Base-by-base conservation (phyloP, 2,797 vertebrate genomes). In the Chelon auratus region DNA sequence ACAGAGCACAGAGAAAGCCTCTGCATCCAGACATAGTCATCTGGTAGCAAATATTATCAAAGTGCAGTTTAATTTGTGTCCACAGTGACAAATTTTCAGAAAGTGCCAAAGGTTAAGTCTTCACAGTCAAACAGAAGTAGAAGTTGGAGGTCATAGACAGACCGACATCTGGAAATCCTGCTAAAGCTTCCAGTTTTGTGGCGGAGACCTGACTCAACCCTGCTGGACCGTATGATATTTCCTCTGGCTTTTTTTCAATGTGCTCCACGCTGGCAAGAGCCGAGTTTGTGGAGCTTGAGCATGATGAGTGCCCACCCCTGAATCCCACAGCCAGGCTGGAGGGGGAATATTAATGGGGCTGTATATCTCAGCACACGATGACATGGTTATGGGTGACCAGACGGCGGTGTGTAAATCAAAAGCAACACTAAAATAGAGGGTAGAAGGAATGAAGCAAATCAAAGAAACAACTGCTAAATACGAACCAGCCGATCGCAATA, bases 321-420 rank as follows among this genome's bases (percentile, higher is more conserved):
- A 8, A 79, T 75, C 78, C 85, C 8, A n/a, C 65, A 77, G 80
- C 60, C 74, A 64, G 70, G 53, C 72, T 66, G 71, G 58, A 78
- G 70, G 69, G 68, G 55, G 54, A 61, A 72, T 54, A 79, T 68
- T 84, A 78, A 80, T 64, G 62, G 68, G 70, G 78, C 30, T 76
- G 75, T 90, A 88, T 68, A 88, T 93, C 90, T 86, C 77, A 55
- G 64, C 43, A 59, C 74, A 86, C 24, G 70, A 85, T 73, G 85
- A 92, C 87, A 82, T 40, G n/a, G 69, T 89, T 85, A 91, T 55
- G 85, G 78, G 62, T 75, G 70, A 84, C 61, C 54, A 52, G 54
- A 77, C 67, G 64, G 30, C 62, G 77, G 68, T 40, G 22, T 45
- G 45, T 92, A 89, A 91, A 88, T 91, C 85, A 88, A 64, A 77